Base-by-base conservation (phyloP, 30 jellyfish, hydroid and myxozoan species). In the Nemopilema nomurai region DNA sequence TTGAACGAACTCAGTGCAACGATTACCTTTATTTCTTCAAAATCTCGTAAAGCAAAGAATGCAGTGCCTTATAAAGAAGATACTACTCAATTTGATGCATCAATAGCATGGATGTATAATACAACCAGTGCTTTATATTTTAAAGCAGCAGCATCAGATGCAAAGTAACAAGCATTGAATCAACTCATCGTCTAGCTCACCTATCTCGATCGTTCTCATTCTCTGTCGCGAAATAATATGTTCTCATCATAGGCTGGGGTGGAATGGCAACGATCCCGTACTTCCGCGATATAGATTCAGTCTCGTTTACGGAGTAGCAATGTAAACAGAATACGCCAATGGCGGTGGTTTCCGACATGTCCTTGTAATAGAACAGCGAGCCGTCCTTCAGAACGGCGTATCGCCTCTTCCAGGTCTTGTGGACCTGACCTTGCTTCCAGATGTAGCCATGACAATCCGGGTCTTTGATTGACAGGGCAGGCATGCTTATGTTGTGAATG, bases 391-490 rank as follows among this genome's bases (percentile, higher is more conserved):
- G 62, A 18, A 94, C 99, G 28, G 98, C 90, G 88, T 94, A 94
- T 18, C 99, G 87, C 41, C 86, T 73, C 66, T 86, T 85, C 99
- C 99, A 94, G 18, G 91, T 74, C 51, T 94, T 94, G 90, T 84
- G 99, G 9, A 88, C 33, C 65, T 82, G 69, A 8, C 99, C 99
- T 68, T 86, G 99, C 67, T 94, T 94, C 96, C 97, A 90, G 8
- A 94, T 87, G 81, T 68, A 94, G 23, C 99, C 99, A 76, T 94
- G 97, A 67, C 99, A 89, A 28, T 94, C 99, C 18, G 99, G 99
- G n/a, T 88, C 87, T 33, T 51, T 79, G 4, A 94, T 94, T 30
- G 99, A 94, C 88, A 89, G 65, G 30, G 99, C 99, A 8, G 99
- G 99, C 27, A 94, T 89, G 79, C 97, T 90, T 80, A 94, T 97